These are phyloP conservation scores for Nebria ingens DNA, from an alignment of 1,140 invertebrate genomes.

Conservation along the genomic window DNA sequence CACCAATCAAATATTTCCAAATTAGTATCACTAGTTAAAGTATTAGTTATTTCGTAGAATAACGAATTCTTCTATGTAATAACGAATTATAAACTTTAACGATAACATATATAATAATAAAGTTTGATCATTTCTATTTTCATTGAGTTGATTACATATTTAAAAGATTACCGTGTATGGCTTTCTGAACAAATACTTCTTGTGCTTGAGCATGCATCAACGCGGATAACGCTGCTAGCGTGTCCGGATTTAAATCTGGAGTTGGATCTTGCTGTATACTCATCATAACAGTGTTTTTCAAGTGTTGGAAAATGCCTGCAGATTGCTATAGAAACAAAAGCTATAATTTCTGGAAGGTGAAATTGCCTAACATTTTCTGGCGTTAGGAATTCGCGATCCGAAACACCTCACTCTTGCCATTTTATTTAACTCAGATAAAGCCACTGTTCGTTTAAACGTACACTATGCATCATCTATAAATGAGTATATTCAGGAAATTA, in stretches of 20 bases:
- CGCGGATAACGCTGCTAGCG: conserved; percentile 68
- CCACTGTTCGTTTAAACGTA: too few species aligned
- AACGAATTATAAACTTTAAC: neutral
- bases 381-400: too few species aligned
- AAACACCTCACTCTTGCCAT: too few species aligned
- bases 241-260: conserved; percentile 88
- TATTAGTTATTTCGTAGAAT: too few species aligned
- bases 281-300: conserved; percentile 78
- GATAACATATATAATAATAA: neutral
- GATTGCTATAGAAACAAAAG: conserved; percentile 57
- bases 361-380: too few species aligned
- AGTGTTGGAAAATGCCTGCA: conserved; percentile 79
- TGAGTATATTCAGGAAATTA: too few species aligned
- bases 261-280: conserved; percentile 90
- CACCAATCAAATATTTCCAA: too few species aligned
- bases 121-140: neutral
- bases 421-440: too few species aligned
- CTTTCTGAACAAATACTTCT: conserved; percentile 93
- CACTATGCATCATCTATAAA: too few species aligned
- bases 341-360: conserved; percentile 13
- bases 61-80: too few species aligned
- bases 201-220: conserved; percentile 97
- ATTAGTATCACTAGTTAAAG: too few species aligned
- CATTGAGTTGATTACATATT: neutral
- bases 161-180: conserved; percentile 85